Percentiles rank a stretch among this genome's conserved stretches.
Conservation (phyloP, 1,140 invertebrate species). For the Nixonia krombeini region DNA sequence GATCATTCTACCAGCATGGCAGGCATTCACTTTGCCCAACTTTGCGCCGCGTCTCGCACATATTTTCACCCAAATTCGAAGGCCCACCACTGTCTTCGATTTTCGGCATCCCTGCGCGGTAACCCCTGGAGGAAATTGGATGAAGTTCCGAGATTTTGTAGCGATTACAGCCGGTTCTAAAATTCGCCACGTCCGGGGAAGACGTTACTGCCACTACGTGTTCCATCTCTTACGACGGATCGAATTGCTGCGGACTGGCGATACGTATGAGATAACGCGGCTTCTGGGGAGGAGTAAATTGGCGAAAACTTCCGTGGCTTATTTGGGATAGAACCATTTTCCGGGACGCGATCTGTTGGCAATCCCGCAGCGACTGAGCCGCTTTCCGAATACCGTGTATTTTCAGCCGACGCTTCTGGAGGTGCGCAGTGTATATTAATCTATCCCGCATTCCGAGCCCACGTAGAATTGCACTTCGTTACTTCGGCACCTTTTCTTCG, state of each 20-base stretch:
- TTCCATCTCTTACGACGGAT: slow-evolving; percentile 19
- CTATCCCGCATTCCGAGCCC: slow-evolving; percentile 8
- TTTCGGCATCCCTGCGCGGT: slow-evolving; percentile 22
- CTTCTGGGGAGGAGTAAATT: slow-evolving; percentile 48
- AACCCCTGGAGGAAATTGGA: slow-evolving; percentile 28
- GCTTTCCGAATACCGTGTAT: slow-evolving; percentile 30
- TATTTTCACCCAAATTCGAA: too few relatives aligned
- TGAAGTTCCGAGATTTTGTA: slow-evolving; percentile 29
- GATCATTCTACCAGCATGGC: too few relatives aligned
- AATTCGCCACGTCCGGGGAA: slow-evolving; percentile 29
- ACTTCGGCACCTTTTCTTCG: slow-evolving; percentile 21
- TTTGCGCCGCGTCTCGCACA: too few relatives aligned
- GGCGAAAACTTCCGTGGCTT: slow-evolving; percentile 55
- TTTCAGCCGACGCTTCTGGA: too few relatives aligned
- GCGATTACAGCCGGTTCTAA: slow-evolving; percentile 16
- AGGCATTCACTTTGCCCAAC: too few relatives aligned
- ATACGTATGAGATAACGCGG: slow-evolving; percentile 22
- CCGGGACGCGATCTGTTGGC: too few relatives aligned
- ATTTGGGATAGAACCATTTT: too few relatives aligned
- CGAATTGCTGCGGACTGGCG: neutral
- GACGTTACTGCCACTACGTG: slow-evolving; percentile 41
- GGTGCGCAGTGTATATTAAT: slow-evolving; percentile 28
- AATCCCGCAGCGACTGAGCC: slow-evolving; percentile 30
- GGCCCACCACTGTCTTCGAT: too few relatives aligned
- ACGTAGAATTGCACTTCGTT: slow-evolving; percentile 28